Conservation (phyloP, 2,113 vertebrate species). For the Heloderma charlesbogerti region DNA sequence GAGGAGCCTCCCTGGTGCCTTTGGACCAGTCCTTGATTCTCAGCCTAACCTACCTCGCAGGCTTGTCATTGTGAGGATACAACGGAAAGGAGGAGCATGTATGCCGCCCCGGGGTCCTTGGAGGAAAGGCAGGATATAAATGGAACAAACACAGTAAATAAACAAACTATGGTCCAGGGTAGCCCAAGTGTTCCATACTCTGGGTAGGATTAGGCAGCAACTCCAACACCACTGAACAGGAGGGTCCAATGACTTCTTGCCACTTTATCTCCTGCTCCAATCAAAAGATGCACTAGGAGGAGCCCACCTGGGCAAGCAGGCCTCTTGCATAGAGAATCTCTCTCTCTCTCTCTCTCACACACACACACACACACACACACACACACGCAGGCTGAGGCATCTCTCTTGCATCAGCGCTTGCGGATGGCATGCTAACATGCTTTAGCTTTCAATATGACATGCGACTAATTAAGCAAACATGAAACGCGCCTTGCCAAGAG, state of each 20-base stretch:
- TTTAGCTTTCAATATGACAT: slow-evolving; percentile 28
- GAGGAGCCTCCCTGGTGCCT: no score
- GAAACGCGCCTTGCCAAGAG: slow-evolving; percentile 49
- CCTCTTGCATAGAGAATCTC: not conserved
- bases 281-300: not conserved
- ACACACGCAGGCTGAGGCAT: accelerated
- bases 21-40: no score
- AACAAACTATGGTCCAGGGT: no score
- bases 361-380: no score
- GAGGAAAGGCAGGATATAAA: no score
- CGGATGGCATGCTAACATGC: not conserved
- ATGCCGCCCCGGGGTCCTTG: no score
- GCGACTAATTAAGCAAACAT: slow-evolving; percentile 65
- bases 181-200: not conserved
- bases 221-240: not conserved
- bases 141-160: no score
- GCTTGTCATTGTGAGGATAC: no score
- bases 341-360: no score
- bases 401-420: not conserved
- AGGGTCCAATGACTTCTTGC: not conserved
- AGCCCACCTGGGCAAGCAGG: not conserved
- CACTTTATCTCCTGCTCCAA: not conserved
- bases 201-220: not conserved
- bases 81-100: no score
- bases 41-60: no score